A percentile compares a stretch with the other conserved stretches of the same genome.
Evolutionary conservation across 2,888 invertebrate species (phyloP).

Genomic region (Harmothoe impar): DNA sequence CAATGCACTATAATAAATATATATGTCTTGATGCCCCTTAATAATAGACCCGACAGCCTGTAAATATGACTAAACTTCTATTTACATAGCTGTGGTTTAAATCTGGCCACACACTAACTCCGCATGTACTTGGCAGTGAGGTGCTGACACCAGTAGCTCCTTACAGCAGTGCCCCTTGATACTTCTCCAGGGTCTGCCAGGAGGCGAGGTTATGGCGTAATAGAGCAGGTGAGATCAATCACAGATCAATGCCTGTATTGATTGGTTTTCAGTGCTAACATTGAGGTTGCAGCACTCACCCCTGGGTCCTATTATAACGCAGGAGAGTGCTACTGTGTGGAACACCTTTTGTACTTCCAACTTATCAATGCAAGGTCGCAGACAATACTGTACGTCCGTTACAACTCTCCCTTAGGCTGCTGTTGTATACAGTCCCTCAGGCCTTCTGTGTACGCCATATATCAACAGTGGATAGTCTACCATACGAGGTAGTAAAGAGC

Average conservation of each 20-base stretch:
- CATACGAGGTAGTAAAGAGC: no score
- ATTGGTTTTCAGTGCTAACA: neutral
- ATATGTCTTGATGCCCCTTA: neutral
- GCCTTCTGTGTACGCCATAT: no score
- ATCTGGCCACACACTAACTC: no score
- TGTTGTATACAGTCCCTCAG: neutral
- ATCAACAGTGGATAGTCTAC: no score
- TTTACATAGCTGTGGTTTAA: no score
- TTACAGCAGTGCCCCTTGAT: no score
- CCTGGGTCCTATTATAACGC: neutral
- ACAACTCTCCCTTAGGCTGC: neutral
- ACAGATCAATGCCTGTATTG: constrained; percentile 39
- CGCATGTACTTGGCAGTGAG: no score
- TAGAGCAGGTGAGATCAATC: constrained; percentile 25
- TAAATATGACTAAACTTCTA: no score
- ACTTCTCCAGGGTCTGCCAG: neutral
- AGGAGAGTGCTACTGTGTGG: neutral
- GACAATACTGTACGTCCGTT: neutral
- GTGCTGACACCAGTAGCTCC: no score
- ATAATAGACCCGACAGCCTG: no score
- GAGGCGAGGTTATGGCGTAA: neutral
- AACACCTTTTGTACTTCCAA: neutral
- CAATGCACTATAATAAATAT: neutral
- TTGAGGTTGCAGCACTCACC: neutral
- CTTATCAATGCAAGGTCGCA: no score